phyloP scores from a whole-genome alignment of 2,797 vertebrate species.

The Oophaga sylvatica region DNA sequence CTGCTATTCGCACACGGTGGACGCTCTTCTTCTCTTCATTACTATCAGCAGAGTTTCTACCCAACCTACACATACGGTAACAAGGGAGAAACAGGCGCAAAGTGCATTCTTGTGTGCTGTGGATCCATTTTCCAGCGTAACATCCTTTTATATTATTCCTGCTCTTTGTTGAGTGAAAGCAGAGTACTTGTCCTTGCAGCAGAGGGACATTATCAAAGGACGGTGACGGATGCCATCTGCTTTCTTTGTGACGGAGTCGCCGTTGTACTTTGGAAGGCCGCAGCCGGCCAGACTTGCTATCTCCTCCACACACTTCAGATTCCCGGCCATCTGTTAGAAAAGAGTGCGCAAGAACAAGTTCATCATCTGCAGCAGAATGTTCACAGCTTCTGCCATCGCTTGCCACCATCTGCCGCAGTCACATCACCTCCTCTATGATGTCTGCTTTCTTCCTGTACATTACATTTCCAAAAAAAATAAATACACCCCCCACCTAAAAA shows the following conservation, averaged over 20 bases:
- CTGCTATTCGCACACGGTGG: background rate
- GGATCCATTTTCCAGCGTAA: background rate
- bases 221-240: conserved; percentile 33
- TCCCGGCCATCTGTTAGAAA: conserved; percentile 30
- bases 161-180: background rate
- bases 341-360: conserved; percentile 36
- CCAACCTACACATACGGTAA: background rate
- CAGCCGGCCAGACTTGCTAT: conserved; percentile 6
- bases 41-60: background rate
- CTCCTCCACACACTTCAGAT: conserved; percentile 23
- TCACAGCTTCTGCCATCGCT: conserved; percentile 38
- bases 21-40: background rate
- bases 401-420: conserved; percentile 42
- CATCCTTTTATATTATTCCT: background rate
- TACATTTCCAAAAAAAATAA: background rate
- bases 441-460: background rate
- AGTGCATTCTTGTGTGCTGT: background rate
- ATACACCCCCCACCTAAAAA: too few relatives aligned
- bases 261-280: conserved; percentile 10
- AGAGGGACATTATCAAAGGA: conserved; percentile 27
- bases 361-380: conserved; percentile 48
- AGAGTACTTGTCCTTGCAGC: background rate
- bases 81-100: background rate
- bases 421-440: conserved; percentile 18
- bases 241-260: conserved; percentile 28